Percentiles rank a stretch among this genome's conserved stretches.
These are phyloP conservation scores for Paratilapia polleni DNA, from an alignment of 2,113 vertebrate species.

Conservation along the genomic window DNA sequence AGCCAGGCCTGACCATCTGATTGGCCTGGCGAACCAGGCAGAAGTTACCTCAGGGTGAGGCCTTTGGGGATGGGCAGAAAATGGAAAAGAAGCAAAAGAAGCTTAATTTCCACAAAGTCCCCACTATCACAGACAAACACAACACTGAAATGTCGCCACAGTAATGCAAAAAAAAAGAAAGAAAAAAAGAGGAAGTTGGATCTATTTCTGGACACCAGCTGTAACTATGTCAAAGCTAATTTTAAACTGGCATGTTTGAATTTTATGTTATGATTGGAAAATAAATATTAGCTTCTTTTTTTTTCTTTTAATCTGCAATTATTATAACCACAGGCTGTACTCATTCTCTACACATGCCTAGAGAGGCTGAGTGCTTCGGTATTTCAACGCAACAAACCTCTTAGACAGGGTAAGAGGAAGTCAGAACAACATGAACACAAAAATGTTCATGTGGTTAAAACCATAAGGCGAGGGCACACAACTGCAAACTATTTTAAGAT, in stretches of 20 bases:
- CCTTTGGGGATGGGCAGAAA: slow-evolving; percentile 44
- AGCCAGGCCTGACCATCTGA: slow-evolving; percentile 64
- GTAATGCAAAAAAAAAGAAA: slow-evolving; percentile 40
- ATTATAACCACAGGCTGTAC: background rate
- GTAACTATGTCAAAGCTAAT: slow-evolving; percentile 4
- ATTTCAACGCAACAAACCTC: background rate
- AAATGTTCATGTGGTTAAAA: slow-evolving; percentile 49
- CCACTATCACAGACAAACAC: slow-evolving; percentile 50
- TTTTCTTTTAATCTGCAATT: background rate
- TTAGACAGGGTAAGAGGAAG: slow-evolving; percentile 43
- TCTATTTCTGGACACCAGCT: slow-evolving; percentile 17
- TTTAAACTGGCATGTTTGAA: background rate
- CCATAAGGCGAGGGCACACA: background rate
- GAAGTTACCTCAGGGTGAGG: slow-evolving; percentile 64
- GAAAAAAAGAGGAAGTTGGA: slow-evolving; percentile 35
- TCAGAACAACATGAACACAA: slow-evolving; percentile 20
- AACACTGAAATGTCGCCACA: slow-evolving; percentile 52
- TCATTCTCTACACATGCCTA: background rate
- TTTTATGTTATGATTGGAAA: background rate
- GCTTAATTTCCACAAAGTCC: slow-evolving; percentile 44
- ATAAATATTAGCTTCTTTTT: background rate
- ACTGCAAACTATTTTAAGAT: slow-evolving; percentile 37
- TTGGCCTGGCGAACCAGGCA: slow-evolving; percentile 44
- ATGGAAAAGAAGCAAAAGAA: slow-evolving; percentile 62
- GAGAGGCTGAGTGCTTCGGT: background rate